phyloP scores from a whole-genome alignment of 2,113 vertebrate species.

The Microcebus tavaratra region DNA sequence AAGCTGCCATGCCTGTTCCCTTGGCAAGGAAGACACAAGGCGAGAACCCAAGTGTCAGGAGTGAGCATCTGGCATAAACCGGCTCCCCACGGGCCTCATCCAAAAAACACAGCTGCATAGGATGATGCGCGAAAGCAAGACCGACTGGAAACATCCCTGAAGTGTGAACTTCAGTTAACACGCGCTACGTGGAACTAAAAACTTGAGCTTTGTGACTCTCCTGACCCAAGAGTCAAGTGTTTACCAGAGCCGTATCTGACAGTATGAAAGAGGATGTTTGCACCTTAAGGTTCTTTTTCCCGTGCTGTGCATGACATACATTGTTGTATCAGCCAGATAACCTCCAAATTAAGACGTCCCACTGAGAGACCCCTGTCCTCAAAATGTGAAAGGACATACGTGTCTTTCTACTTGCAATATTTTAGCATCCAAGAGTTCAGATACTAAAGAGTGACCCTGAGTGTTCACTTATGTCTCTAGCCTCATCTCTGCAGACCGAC shows the following conservation, averaged over 20 bases:
- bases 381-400: not conserved
- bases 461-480: not conserved
- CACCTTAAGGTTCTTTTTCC: not conserved
- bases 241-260: not conserved
- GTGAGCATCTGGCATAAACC: not conserved
- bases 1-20: not conserved
- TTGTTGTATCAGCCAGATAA: not conserved
- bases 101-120: conserved; percentile 70
- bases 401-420: not conserved
- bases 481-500: not conserved
- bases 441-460: not conserved
- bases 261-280: too few relatives aligned
- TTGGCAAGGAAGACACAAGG: conserved; percentile 24
- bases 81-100: not conserved
- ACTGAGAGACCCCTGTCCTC: not conserved
- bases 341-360: not conserved
- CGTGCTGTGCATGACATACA: not conserved
- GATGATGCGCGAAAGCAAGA: not conserved
- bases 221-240: not conserved
- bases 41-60: not conserved
- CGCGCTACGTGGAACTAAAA: not conserved
- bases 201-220: not conserved
- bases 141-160: conserved; percentile 31
- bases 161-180: not conserved
- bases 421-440: not conserved